Conservation (phyloP, 2,888 invertebrate genomes). For the Oxystoma pomonae region DNA sequence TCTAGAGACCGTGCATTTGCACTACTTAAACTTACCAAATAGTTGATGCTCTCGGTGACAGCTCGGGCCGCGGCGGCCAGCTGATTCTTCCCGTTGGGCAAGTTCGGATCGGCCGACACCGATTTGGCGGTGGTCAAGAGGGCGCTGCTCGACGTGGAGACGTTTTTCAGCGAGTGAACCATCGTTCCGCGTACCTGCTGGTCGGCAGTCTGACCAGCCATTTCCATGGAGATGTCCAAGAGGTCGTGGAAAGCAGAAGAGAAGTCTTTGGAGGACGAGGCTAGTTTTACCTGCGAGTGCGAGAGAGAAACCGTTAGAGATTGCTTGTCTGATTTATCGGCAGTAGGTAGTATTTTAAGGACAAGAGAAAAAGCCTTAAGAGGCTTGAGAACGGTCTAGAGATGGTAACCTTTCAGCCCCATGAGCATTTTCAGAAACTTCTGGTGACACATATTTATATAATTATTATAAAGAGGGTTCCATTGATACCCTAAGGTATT, state of each 20-base stretch:
- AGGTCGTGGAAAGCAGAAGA: slow-evolving; percentile 74
- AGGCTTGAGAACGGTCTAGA: too few relatives aligned
- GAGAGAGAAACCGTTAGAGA: too few relatives aligned
- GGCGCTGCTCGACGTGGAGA: slow-evolving; percentile 82
- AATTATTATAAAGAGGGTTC: too few relatives aligned
- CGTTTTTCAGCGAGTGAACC: slow-evolving; percentile 81
- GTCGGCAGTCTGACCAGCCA: slow-evolving; percentile 79
- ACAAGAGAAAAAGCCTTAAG: too few relatives aligned
- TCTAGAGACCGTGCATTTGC: too few relatives aligned
- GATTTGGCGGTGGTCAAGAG: slow-evolving; percentile 84
- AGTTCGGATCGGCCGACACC: slow-evolving; percentile 82
- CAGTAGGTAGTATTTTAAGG: too few relatives aligned
- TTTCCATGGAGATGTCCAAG: slow-evolving; percentile 75
- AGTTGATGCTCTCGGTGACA: slow-evolving; percentile 90
- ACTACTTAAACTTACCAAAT: slow-evolving; percentile 69
- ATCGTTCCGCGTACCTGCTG: slow-evolving; percentile 63
- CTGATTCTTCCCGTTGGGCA: slow-evolving; percentile 88
- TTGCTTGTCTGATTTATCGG: too few relatives aligned
- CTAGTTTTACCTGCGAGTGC: slow-evolving; percentile 66
- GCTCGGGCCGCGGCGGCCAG: slow-evolving; percentile 81
- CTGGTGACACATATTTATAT: too few relatives aligned
- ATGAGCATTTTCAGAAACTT: too few relatives aligned
- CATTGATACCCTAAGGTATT: too few relatives aligned
- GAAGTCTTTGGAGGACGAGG: slow-evolving; percentile 72
- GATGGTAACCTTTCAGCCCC: too few relatives aligned